Percentiles rank a stretch among this genome's conserved stretches.
Evolutionary conservation across 1,140 invertebrate genomes (phyloP).

Genomic region (Drosophila nasuta): DNA sequence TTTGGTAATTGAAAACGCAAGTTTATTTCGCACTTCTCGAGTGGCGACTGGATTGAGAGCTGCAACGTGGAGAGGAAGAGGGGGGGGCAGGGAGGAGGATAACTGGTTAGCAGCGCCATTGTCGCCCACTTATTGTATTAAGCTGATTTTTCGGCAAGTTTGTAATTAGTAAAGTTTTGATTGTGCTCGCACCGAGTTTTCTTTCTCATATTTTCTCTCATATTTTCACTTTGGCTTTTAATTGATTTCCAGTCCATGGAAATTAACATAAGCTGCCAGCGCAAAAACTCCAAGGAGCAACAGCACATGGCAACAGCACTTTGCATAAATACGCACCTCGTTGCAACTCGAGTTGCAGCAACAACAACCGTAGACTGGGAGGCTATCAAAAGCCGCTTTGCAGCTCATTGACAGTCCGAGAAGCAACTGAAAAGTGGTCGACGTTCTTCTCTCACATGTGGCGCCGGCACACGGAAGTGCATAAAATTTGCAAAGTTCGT

Average conservation of each 20-base stretch:
- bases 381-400: constrained; percentile 73
- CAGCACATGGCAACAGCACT: constrained; percentile 60
- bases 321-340: constrained; percentile 63
- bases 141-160: constrained; percentile 81
- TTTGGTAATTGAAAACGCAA: constrained; percentile 82
- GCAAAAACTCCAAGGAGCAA: background rate
- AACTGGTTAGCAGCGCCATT: constrained; percentile 32
- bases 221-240: constrained; percentile 30
- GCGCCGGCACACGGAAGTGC: constrained; percentile 61
- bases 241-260: constrained; percentile 71
- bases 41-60: background rate
- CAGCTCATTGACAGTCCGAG: constrained; percentile 60
- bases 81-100: too few species aligned
- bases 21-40: constrained; percentile 75
- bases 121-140: constrained; percentile 77
- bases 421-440: background rate
- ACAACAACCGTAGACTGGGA: background rate
- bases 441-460: constrained; percentile 40
- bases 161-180: constrained; percentile 83
- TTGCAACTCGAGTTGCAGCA: constrained; percentile 6
- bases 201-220: constrained; percentile 42
- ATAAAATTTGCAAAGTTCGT: constrained; percentile 54
- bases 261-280: constrained; percentile 66
- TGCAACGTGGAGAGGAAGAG: background rate
- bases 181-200: constrained; percentile 58